Evolutionary conservation across 2,888 invertebrate species (phyloP), one percentile per base, ranked within the genome.

Genomic region (Campaea margaritaria): DNA sequence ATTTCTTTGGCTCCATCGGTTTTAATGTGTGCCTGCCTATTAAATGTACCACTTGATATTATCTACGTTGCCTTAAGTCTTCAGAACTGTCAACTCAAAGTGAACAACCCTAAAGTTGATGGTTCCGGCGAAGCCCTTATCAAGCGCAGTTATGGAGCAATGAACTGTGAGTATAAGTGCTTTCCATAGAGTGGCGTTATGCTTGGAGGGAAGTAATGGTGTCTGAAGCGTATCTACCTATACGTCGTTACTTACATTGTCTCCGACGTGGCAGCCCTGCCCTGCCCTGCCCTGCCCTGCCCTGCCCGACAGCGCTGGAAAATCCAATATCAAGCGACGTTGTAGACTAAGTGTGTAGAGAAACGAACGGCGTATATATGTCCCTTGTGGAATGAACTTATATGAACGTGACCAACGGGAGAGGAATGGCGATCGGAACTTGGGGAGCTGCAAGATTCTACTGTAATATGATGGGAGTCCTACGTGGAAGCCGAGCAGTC

Each of bases 111-210:
- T 58, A 51, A 0, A n/a, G 47, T 36, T 12, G 52, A 52, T 42
- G 45, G 58, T 58, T 58, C 58, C 58, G 43, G 27, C 9, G 58
- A 58, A 58, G 52, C 58, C 58, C 52, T 58, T 58, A 58, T 58
- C 58, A 11, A 52, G 43, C 58, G 58, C 58, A 15, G 51, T 58
- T 47, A 52, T 38, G 58, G 58, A 52, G 58, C 58, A 43, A 58
- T 58, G 52, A 58, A 58, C 58, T 28, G 44, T 15, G 45, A 34
- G 21, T 12, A 21, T 39, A 31, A 51, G 50, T 46, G 57, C 51
- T 57, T 45, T 39, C 57, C 36, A n/a, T 27, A 15, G 49, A 42
- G 55, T 38, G 43, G 34, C 45, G 45, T 39, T 38, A 28, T 27
- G 36, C 44, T 44, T 12, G 44, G 52, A 44, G 28, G 52, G 44